phyloP scores from a whole-genome alignment of 2,113 vertebrate genomes.

The Vidua chalybeata region DNA sequence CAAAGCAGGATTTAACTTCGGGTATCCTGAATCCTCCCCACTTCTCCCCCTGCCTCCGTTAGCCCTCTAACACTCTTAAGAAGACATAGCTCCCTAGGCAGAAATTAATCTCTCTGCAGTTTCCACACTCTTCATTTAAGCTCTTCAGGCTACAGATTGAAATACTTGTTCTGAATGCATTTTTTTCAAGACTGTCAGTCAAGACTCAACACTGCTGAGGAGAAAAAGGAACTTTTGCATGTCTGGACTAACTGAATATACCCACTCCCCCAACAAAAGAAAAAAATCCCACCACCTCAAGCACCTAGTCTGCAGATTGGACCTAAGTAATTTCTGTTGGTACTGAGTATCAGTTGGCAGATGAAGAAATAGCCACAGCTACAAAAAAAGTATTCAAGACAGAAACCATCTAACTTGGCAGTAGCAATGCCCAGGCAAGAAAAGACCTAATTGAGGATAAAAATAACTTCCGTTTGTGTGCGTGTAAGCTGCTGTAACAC shows the following conservation, averaged over 20 bases:
- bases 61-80: background rate
- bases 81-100: background rate
- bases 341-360: background rate
- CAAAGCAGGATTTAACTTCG: background rate
- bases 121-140: background rate
- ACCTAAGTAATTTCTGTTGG: background rate
- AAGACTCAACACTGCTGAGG: background rate
- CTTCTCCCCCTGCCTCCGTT: fast-evolving
- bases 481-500: background rate
- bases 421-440: background rate
- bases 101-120: background rate
- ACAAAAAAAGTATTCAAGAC: background rate
- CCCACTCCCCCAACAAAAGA: background rate
- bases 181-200: background rate
- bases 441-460: background rate
- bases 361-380: background rate
- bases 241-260: background rate
- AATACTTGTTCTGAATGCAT: background rate
- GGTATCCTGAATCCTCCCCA: background rate
- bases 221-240: background rate
- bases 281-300: background rate
- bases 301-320: background rate
- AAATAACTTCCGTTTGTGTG: background rate
- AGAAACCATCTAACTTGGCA: background rate
- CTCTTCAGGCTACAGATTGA: background rate